Conservation (phyloP, 2,797 vertebrate species). For the Acipenser ruthenus region DNA sequence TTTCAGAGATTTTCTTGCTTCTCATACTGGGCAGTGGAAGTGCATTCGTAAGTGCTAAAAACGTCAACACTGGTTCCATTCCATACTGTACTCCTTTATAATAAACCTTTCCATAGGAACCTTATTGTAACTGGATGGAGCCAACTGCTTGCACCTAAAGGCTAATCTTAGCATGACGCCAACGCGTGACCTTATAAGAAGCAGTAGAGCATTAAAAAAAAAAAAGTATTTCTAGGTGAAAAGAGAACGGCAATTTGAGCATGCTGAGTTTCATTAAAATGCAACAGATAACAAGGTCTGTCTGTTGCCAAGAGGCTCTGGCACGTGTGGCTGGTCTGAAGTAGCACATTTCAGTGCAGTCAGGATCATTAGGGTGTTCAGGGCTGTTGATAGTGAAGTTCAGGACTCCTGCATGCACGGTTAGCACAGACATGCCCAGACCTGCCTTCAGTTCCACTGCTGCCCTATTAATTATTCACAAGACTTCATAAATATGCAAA, state of each 20-base stretch:
- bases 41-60: too few species aligned
- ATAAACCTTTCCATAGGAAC: too few species aligned
- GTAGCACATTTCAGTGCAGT: background rate
- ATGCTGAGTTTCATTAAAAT: conserved; percentile 5
- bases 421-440: conserved; percentile 11
- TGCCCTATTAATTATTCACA: conserved; percentile 46
- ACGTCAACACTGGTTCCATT: too few species aligned
- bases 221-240: too few species aligned
- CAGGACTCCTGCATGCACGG: background rate
- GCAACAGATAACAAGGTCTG: background rate
- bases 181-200: too few species aligned
- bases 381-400: background rate
- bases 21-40: too few species aligned
- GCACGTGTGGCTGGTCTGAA: background rate
- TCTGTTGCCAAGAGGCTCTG: background rate
- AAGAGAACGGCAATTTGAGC: conserved; percentile 7
- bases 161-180: too few species aligned
- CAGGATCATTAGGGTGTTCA: background rate
- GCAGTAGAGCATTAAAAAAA: too few species aligned
- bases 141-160: too few species aligned
- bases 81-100: too few species aligned
- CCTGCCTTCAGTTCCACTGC: conserved; percentile 27
- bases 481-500: conserved; percentile 41
- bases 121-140: too few species aligned
- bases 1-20: too few species aligned